These are phyloP conservation scores for Eupelmus urozonus DNA, from an alignment of 2,888 invertebrate species.

Conservation along the genomic window DNA sequence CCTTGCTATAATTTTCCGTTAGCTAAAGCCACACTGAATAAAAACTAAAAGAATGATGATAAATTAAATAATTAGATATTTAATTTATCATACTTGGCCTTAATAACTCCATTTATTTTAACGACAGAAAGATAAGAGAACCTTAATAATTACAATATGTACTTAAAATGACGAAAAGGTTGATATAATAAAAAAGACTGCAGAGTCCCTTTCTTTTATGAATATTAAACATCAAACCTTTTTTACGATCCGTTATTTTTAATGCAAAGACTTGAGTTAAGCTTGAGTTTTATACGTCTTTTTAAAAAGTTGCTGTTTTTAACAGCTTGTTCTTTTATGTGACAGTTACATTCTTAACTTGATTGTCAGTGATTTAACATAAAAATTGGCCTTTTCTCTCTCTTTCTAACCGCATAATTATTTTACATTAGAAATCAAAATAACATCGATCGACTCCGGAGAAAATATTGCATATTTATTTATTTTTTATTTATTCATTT, in stretches of 20 bases:
- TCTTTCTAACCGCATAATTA: background rate
- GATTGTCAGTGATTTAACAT: background rate
- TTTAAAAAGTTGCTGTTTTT: slow-evolving; percentile 11
- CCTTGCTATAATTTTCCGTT: no score
- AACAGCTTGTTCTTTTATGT: background rate
- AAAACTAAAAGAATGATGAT: background rate
- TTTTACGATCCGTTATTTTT: slow-evolving; percentile 33
- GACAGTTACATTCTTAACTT: background rate
- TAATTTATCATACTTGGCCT: slow-evolving; percentile 1
- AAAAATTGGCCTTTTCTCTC: background rate
- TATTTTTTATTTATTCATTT: background rate
- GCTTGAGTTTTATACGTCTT: slow-evolving; percentile 5
- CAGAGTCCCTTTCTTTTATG: background rate
- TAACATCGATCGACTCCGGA: background rate
- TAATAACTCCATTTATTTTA: slow-evolving; percentile 20
- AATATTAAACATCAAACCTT: slow-evolving; percentile 21
- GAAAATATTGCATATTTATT: background rate
- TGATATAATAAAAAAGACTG: background rate
- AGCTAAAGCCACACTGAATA: no score
- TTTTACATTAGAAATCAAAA: background rate
- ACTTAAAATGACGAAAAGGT: slow-evolving; percentile 20
- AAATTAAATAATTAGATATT: background rate
- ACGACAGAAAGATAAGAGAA: slow-evolving; percentile 7
- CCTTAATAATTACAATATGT: slow-evolving; percentile 19
- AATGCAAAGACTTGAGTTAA: background rate